These are phyloP conservation scores for Syngnathus scovelli DNA, from an alignment of 2,113 vertebrate genomes.

Conservation along the genomic window DNA sequence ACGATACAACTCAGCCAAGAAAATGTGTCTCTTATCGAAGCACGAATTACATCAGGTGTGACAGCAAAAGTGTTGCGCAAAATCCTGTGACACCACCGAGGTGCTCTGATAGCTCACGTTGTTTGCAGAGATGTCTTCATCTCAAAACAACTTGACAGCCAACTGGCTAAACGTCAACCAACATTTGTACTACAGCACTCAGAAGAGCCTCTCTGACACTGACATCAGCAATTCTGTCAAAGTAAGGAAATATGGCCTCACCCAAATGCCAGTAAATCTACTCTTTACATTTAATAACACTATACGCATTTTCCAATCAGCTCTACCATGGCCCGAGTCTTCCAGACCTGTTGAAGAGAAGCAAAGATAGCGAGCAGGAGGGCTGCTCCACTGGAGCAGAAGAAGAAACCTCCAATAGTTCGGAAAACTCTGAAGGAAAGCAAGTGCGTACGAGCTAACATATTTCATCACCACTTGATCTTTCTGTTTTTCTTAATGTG, in stretches of 20 bases:
- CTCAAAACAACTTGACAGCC: constrained; percentile 80
- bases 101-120: neutral
- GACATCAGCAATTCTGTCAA: constrained; percentile 72
- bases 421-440: constrained; percentile 43
- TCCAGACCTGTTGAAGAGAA: constrained; percentile 64
- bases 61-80: constrained; percentile 7
- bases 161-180: constrained; percentile 66
- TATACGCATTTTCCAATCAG: constrained; percentile 46
- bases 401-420: constrained; percentile 52
- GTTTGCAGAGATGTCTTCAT: constrained; percentile 81
- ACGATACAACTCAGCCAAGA: constrained; percentile 12
- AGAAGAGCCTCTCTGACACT: constrained; percentile 84
- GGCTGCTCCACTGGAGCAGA: constrained; percentile 49
- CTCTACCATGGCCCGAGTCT: constrained; percentile 69
- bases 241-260: constrained; percentile 47
- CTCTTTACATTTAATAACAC: neutral
- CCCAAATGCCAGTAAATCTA: too few species aligned
- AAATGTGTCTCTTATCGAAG: constrained; percentile 3
- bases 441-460: constrained; percentile 45
- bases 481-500: neutral
- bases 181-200: constrained; percentile 40
- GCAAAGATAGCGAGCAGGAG: constrained; percentile 56
- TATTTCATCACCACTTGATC: neutral
- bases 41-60: neutral
- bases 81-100: neutral